Evolutionary conservation across 2,113 vertebrate species (phyloP).

Genomic region (Calyptomena viridis): DNA sequence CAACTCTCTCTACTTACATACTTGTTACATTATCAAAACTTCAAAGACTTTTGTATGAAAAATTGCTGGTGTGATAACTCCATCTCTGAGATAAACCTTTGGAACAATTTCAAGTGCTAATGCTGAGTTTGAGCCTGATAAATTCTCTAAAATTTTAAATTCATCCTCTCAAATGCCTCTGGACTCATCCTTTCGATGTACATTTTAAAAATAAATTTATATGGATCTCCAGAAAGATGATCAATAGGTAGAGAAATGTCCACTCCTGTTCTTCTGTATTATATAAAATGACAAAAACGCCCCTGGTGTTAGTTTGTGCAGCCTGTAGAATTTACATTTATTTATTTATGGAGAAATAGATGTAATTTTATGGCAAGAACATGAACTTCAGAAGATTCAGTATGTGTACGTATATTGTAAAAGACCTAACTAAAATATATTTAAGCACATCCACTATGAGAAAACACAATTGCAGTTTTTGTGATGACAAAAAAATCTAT

Average conservation of each 20-base stretch:
- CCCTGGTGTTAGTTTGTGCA: not conserved
- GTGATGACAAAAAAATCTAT: not conserved
- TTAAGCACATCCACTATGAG: not conserved
- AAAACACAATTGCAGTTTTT: not conserved
- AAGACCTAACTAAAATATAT: not conserved
- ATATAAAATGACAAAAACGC: conserved; percentile 43
- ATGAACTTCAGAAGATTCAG: not conserved
- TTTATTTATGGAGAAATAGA: conserved; percentile 24
- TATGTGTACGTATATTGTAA: not conserved
- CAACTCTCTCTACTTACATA: conserved; percentile 8
- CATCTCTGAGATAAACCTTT: conserved; percentile 5
- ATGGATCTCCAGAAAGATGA: conserved; percentile 29
- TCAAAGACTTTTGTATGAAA: conserved; percentile 42
- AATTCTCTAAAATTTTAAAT: conserved; percentile 29
- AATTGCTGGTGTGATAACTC: not conserved
- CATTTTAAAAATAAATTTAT: conserved; percentile 37
- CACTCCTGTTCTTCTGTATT: conserved; percentile 23
- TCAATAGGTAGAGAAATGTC: conserved; percentile 28
- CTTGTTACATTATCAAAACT: conserved; percentile 9
- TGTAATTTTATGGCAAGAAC: not conserved
- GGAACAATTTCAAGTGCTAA: conserved; percentile 17
- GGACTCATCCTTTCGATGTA: conserved; percentile 26
- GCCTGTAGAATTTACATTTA: conserved; percentile 3
- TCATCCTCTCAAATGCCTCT: conserved; percentile 7
- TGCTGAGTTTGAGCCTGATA: conserved; percentile 30